Percentiles rank a stretch among this genome's conserved stretches.
phyloP scores from a whole-genome alignment of 92 coral and sea anemone genomes.

The Montipora capitata region DNA sequence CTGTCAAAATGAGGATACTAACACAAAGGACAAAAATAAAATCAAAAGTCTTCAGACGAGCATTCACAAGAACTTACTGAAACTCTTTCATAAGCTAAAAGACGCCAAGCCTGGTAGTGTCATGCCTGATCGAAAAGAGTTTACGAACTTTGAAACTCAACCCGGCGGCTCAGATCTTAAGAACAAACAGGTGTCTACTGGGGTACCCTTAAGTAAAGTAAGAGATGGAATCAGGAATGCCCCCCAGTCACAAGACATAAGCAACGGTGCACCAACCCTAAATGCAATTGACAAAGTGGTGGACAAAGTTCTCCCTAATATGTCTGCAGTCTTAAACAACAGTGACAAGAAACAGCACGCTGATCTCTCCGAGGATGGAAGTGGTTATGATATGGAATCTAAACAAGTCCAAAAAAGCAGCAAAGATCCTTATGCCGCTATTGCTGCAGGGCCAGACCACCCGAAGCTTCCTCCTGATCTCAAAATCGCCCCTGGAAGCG shows the following conservation, averaged over 20 bases:
- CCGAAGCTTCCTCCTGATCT: slow-evolving; percentile 90
- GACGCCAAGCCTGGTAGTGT: slow-evolving; percentile 44
- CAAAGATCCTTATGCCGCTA: slow-evolving; percentile 92
- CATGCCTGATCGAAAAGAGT: slow-evolving; percentile 54
- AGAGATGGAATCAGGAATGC: slow-evolving; percentile 48
- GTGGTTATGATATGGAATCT: slow-evolving; percentile 33
- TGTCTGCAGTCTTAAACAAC: slow-evolving; percentile 6
- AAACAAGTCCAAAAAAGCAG: slow-evolving; percentile 3
- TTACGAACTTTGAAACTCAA: slow-evolving; percentile 30
- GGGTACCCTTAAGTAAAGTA: slow-evolving; percentile 50
- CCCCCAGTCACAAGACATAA: slow-evolving; percentile 30
- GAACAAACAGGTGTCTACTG: slow-evolving; percentile 24
- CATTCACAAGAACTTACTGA: slow-evolving; percentile 83
- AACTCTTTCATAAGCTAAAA: slow-evolving; percentile 83
- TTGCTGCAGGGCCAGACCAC: slow-evolving; percentile 95
- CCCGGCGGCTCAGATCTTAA: not conserved
- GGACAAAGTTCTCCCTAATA: slow-evolving; percentile 41
- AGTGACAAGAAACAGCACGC: not conserved
- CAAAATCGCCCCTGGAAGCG: slow-evolving; percentile 70
- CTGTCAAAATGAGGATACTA: slow-evolving; percentile 51
- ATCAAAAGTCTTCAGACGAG: slow-evolving; percentile 83
- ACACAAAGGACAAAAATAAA: slow-evolving; percentile 70
- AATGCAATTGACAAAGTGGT: slow-evolving; percentile 44
- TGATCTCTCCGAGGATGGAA: slow-evolving; percentile 37
- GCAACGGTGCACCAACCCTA: slow-evolving; percentile 18